Percentiles rank a stretch among this genome's conserved stretches.
These are phyloP conservation scores for Trileptium ribeirensis DNA, from an alignment of 2,888 invertebrate species.

Conservation along the genomic window DNA sequence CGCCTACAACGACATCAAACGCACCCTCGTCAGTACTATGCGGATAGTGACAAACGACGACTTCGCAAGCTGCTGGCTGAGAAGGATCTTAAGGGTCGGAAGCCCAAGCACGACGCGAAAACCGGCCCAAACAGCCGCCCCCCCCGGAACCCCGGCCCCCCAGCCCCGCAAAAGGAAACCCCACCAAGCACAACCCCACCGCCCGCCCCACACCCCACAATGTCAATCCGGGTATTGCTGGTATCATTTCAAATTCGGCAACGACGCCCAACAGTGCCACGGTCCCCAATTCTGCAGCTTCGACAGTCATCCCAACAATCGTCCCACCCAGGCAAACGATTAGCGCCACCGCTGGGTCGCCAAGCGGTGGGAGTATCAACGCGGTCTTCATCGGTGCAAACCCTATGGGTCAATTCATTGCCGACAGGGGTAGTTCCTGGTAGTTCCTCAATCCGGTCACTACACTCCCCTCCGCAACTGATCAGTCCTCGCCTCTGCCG, in stretches of 20 bases:
- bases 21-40: not conserved
- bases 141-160: not conserved
- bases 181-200: not conserved
- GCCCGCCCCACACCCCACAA: not conserved
- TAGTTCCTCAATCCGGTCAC: no score
- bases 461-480: no score
- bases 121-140: not conserved
- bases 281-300: not conserved
- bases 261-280: not conserved
- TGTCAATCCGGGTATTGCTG: not conserved
- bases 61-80: slow-evolving; percentile 11
- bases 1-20: not conserved
- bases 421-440: no score
- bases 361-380: no score
- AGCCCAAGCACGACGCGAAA: not conserved
- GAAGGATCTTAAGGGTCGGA: not conserved
- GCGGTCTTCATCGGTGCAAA: no score
- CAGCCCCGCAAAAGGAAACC: not conserved
- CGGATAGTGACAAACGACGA: not conserved
- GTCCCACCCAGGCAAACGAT: no score
- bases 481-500: no score
- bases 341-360: no score
- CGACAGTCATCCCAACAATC: no score
- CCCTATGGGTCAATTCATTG: no score
- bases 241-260: not conserved